phyloP scores from a whole-genome alignment of 2,113 vertebrate species.

The Albula goreensis region DNA sequence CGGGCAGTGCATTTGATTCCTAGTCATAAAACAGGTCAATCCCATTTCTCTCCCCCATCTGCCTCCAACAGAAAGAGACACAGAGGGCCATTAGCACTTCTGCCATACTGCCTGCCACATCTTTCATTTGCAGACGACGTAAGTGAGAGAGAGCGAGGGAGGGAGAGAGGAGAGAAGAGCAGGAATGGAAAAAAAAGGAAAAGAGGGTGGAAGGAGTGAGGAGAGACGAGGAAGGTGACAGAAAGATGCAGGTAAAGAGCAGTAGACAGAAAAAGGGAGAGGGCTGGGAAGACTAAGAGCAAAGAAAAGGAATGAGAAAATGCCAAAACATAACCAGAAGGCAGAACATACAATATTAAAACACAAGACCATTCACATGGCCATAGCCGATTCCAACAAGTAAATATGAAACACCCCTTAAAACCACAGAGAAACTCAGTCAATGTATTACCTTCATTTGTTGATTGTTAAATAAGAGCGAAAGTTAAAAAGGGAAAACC shows the following conservation, averaged over 20 bases:
- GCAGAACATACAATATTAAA: not conserved
- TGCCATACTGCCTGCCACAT: not conserved
- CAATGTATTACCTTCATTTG: not conserved
- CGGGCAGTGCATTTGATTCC: conserved; percentile 16
- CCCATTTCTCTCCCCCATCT: conserved; percentile 32
- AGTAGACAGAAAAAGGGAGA: not conserved
- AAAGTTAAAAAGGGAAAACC: not conserved
- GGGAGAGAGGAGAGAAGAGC: not conserved
- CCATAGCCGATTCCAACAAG: not conserved
- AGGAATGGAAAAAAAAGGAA: not conserved
- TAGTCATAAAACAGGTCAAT: not conserved
- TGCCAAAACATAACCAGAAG: not conserved
- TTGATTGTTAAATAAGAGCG: not conserved
- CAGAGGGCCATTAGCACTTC: not conserved
- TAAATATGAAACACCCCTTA: not conserved
- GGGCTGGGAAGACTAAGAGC: not conserved
- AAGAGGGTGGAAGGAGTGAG: not conserved
- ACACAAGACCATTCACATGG: not conserved
- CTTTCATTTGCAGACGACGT: not conserved
- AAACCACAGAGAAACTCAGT: not conserved
- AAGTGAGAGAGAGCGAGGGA: not conserved
- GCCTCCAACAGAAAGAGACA: not conserved
- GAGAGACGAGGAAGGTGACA: not conserved
- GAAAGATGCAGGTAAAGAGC: not conserved
- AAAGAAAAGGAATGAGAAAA: not conserved